phyloP scores from a whole-genome alignment of 1,140 invertebrate genomes.

The Sarcophaga peregrina region DNA sequence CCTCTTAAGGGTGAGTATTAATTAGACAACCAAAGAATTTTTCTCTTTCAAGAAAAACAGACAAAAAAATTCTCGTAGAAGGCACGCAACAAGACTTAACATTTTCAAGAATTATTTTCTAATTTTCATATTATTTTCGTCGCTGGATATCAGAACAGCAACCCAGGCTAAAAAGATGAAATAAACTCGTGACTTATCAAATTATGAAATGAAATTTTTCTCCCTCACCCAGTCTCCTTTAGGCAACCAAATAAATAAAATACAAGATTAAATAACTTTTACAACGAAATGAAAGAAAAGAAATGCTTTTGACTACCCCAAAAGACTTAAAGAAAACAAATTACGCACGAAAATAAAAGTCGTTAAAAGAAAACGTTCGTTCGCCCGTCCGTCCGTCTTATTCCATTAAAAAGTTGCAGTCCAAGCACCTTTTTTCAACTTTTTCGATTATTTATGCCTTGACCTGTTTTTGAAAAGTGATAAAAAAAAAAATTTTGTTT shows the following conservation, averaged over 20 bases:
- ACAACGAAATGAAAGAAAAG: too few relatives aligned
- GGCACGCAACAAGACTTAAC: not conserved
- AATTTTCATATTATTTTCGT: not conserved
- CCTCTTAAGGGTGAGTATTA: not conserved
- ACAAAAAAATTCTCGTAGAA: not conserved
- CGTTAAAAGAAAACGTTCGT: not conserved
- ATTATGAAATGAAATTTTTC: not conserved
- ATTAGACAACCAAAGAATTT: not conserved
- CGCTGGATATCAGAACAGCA: not conserved
- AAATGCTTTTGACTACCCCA: not conserved
- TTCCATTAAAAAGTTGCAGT: not conserved
- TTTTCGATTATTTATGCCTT: too few relatives aligned
- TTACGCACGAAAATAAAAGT: not conserved
- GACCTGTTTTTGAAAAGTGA: too few relatives aligned
- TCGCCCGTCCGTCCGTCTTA: too few relatives aligned
- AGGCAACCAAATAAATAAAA: too few relatives aligned
- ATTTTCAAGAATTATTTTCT: conserved; percentile 1
- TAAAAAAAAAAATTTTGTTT: too few relatives aligned
- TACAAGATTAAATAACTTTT: too few relatives aligned
- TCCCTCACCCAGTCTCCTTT: too few relatives aligned
- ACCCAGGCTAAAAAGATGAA: not conserved
- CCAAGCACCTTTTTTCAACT: not conserved
- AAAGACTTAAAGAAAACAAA: conserved; percentile 2
- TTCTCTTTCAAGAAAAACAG: not conserved
- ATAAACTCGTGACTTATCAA: conserved; percentile 11